Percentiles rank a stretch among this genome's conserved stretches.
These are phyloP conservation scores for Chydorus sphaericus DNA, from an alignment of 2,888 invertebrate species.

Conservation along the genomic window DNA sequence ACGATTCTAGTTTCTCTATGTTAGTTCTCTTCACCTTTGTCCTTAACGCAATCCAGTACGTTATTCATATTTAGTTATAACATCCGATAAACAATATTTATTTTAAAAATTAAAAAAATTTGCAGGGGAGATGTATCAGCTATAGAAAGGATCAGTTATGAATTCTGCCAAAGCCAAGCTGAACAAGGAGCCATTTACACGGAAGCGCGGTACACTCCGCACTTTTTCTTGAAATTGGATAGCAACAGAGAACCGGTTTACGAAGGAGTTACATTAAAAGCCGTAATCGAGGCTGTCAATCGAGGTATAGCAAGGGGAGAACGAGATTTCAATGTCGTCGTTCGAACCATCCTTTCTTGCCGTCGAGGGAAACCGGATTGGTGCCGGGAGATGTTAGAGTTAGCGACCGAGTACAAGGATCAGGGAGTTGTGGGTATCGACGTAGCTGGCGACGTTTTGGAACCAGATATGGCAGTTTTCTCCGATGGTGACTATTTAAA, in stretches of 20 bases:
- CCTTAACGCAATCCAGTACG: no score
- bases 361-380: slow-evolving; percentile 28
- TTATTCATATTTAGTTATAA: no score
- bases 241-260: no score
- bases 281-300: no score
- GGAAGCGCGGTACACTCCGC: slow-evolving; percentile 37
- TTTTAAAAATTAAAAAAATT: no score
- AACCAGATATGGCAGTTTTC: not conserved
- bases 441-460: slow-evolving; percentile 20
- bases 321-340: slow-evolving; percentile 31
- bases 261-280: not conserved
- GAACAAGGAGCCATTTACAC: slow-evolving; percentile 34
- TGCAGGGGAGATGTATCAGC: slow-evolving; percentile 35
- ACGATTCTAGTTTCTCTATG: no score
- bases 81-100: not conserved
- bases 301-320: slow-evolving; percentile 33
- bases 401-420: slow-evolving; percentile 29
- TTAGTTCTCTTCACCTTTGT: no score
- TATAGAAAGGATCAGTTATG: slow-evolving; percentile 36
- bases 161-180: slow-evolving; percentile 38
- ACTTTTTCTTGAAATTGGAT: slow-evolving; percentile 30
- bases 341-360: slow-evolving; percentile 34
- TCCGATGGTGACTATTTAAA: no score
- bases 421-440: slow-evolving; percentile 40
- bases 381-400: slow-evolving; percentile 27